Conservation (phyloP, 2,888 invertebrate genomes). For the Lochmaea crataegi region DNA sequence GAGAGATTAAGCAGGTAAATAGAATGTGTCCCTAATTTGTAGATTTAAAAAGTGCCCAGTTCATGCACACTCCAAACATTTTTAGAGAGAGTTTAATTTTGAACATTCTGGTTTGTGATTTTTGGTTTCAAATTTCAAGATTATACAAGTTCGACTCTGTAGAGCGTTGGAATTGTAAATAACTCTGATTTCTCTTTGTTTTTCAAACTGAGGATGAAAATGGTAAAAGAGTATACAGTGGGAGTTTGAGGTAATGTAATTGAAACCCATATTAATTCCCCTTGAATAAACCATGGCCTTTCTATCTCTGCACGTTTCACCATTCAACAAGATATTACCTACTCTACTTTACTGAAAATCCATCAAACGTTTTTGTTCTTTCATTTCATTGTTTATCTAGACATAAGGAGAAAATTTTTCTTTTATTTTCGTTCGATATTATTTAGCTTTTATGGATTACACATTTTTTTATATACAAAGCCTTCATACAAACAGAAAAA, state of each 20-base stretch:
- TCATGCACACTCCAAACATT: too few relatives aligned
- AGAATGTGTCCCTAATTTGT: too few relatives aligned
- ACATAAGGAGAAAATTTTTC: slow-evolving; percentile 6
- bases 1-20: too few relatives aligned
- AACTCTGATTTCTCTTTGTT: slow-evolving; percentile 26
- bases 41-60: too few relatives aligned
- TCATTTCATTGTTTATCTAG: slow-evolving; percentile 13
- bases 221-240: slow-evolving; percentile 8
- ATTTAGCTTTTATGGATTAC: not conserved
- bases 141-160: slow-evolving; percentile 20
- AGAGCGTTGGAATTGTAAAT: slow-evolving; percentile 15
- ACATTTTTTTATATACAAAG: not conserved
- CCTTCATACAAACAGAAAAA: too few relatives aligned
- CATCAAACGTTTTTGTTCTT: slow-evolving; percentile 29
- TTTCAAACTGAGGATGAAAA: slow-evolving; percentile 16
- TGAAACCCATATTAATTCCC: slow-evolving; percentile 55
- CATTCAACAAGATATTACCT: slow-evolving; percentile 34
- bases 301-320: slow-evolving; percentile 57
- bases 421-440: not conserved
- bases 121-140: too few relatives aligned
- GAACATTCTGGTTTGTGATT: not conserved
- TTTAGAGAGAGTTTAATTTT: too few relatives aligned
- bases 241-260: slow-evolving; percentile 49
- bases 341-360: slow-evolving; percentile 15
- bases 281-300: slow-evolving; percentile 61